phyloP scores from a whole-genome alignment of 2,888 invertebrate species.

The Philereme transversata region DNA sequence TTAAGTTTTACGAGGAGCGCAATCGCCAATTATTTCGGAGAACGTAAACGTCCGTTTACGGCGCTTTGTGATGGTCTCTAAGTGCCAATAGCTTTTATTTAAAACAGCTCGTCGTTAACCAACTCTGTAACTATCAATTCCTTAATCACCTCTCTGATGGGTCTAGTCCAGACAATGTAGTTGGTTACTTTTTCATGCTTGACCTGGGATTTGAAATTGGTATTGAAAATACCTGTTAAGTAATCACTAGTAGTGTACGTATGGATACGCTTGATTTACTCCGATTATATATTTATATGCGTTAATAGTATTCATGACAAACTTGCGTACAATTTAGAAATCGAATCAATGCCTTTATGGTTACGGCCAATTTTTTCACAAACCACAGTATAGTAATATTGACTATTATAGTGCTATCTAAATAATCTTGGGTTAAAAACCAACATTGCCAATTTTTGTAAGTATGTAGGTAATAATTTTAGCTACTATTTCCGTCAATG shows the following conservation, averaged over 20 bases:
- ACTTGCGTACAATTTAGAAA: no score
- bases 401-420: no score
- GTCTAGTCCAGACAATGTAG: neutral
- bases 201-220: neutral
- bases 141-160: conserved; percentile 3
- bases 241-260: no score
- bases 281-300: no score
- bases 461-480: no score
- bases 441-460: no score
- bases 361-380: no score
- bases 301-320: no score
- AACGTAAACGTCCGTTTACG: conserved; percentile 20
- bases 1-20: conserved; percentile 25
- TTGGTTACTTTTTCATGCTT: neutral
- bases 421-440: no score
- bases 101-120: neutral
- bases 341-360: no score
- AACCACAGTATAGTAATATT: no score
- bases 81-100: conserved; percentile 13
- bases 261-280: no score
- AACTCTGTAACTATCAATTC: conserved; percentile 4
- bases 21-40: conserved; percentile 24
- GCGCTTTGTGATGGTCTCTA: conserved; percentile 12
- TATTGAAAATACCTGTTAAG: neutral
- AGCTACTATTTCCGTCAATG: neutral